Conservation (phyloP, 2,797 vertebrate genomes). For the Channallabes apus region DNA sequence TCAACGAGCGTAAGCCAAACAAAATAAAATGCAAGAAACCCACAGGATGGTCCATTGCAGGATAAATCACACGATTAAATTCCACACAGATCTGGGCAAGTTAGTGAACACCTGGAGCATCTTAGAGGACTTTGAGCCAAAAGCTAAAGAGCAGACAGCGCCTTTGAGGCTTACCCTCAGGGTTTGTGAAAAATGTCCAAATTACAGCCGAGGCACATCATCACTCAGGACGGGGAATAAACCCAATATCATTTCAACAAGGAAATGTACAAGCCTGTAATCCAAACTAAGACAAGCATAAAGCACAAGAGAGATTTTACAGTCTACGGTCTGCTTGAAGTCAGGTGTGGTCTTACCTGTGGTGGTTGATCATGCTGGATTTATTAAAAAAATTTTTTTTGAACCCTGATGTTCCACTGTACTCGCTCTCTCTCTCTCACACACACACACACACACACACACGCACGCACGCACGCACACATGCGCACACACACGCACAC, state of each 20-base stretch:
- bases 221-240: conserved; percentile 12
- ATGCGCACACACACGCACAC: background rate
- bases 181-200: conserved; percentile 19
- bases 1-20: background rate
- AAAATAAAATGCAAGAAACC: background rate
- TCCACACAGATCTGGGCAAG: conserved; percentile 18
- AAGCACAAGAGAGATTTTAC: background rate
- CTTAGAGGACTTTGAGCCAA: conserved; percentile 4
- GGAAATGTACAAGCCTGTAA: background rate
- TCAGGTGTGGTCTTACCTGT: conserved; percentile 21
- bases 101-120: background rate
- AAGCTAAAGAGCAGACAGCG: background rate
- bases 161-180: conserved; percentile 14
- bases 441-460: background rate
- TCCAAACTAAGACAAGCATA: background rate
- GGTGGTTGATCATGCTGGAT: background rate
- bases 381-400: background rate
- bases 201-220: conserved; percentile 11
- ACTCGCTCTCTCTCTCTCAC: background rate
- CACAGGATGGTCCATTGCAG: background rate
- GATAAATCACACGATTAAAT: conserved; percentile 6
- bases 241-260: conserved; percentile 3
- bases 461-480: background rate
- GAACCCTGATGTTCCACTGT: background rate
- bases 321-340: background rate